Percentiles rank a stretch among this genome's conserved stretches.
These are phyloP conservation scores for Nematolebias whitei DNA, from an alignment of 2,113 vertebrate genomes.

Conservation along the genomic window DNA sequence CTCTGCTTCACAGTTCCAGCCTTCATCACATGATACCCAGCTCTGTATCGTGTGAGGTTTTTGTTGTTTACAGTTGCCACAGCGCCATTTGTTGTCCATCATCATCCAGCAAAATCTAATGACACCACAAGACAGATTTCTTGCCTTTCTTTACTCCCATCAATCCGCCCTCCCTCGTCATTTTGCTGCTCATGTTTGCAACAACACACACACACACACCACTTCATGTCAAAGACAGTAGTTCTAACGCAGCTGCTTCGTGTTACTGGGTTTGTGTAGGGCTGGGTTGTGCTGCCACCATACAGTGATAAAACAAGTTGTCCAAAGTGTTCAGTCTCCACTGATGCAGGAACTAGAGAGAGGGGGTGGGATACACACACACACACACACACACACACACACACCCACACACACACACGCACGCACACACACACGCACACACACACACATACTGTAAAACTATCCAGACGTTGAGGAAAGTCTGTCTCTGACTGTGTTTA, in stretches of 20 bases:
- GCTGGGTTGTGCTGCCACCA: slow-evolving; percentile 42
- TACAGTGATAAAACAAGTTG: slow-evolving; percentile 57
- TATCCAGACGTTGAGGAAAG: slow-evolving; percentile 70
- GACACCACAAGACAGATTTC: slow-evolving; percentile 40
- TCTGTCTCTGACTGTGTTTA: slow-evolving; percentile 45
- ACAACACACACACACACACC: slow-evolving; percentile 28
- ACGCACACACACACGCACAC: too few relatives aligned
- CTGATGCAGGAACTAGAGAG: slow-evolving; percentile 64
- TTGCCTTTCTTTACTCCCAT: slow-evolving; percentile 23
- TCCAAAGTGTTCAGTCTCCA: slow-evolving; percentile 51
- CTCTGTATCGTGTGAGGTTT: slow-evolving; percentile 55
- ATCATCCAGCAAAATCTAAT: slow-evolving; percentile 36
- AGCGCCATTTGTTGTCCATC: slow-evolving; percentile 45
- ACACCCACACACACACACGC: too few relatives aligned
- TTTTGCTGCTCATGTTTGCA: slow-evolving; percentile 33
- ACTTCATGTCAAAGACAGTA: not conserved
- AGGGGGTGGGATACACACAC: slow-evolving; percentile 26
- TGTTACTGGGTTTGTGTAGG: slow-evolving; percentile 32
- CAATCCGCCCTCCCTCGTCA: slow-evolving; percentile 6
- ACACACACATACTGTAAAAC: slow-evolving; percentile 61
- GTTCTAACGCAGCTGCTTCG: slow-evolving; percentile 29
- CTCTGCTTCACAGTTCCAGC: slow-evolving; percentile 57
- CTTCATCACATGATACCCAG: slow-evolving; percentile 59
- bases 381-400: too few relatives aligned
- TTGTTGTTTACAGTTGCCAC: slow-evolving; percentile 68